Evolutionary conservation across 2,888 invertebrate genomes (phyloP), one percentile per base, ranked within the genome.

Genomic region (Psylliodes chrysocephalus): DNA sequence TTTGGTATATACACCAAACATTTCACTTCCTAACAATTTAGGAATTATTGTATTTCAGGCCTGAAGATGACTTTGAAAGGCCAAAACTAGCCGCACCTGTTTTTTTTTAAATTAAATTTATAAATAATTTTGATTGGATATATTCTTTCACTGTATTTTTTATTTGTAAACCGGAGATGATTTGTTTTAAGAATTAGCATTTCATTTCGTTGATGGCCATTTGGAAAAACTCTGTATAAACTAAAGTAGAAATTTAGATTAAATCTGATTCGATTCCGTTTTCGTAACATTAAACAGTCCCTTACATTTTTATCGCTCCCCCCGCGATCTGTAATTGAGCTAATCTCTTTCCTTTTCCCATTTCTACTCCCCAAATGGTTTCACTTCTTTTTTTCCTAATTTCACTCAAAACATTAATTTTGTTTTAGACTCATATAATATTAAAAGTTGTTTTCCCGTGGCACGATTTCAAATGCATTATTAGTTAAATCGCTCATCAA

Each of bases 231-330:
- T 35, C 35, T 10, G 19, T 57, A 55, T 44, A 57, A 46, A 57
- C 47, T 22, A 47, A 38, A 57, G 57, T 35, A 57, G 47, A 57
- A 57, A 57, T 53, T 53, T 46, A 63, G 57, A 57, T 47, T 53
- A 52, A 64, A 64, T 55, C 64, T 60, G 54, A 60, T 51, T 60
- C 55, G 55, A 64, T 64, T 55, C 51, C 59, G 60, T 60, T 64
- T 64, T 55, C 64, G 64, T 64, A 55, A 55, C 64, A 60, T 64
- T 64, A 64, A 64, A 60, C 64, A 64, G 60, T 49, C 55, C 40
- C 49, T 64, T 54, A 64, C 64, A 64, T 64, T 64, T 60, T 60
- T 64, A 64, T 60, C 60, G 55, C 60, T 60, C 40, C 59, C 55
- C 51, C 60, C 51, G 60, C 59, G 40, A 60, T 55, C 64, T 51